Base-by-base conservation (phyloP, 2,113 vertebrate species). In the Sylvietta virens region DNA sequence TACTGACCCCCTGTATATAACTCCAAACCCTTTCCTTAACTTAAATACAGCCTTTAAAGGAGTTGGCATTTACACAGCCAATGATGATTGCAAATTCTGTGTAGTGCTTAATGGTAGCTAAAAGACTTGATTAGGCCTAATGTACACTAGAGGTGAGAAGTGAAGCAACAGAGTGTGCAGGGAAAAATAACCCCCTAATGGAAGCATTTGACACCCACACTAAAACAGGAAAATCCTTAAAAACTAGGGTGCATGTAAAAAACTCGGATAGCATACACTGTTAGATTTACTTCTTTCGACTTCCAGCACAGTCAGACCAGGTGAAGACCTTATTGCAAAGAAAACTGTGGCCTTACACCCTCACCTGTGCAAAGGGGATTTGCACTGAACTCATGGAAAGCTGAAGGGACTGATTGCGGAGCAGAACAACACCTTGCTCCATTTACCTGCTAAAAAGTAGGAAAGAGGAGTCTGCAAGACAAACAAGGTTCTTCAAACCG, bases 151-250 rank as follows among this genome's bases (percentile, higher is more conserved):
- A 64, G 24, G 15, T 33, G n/a, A 67, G 64, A 94, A 80, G 40
- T 0, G 0, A 83, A 60, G 5, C 37, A 65, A 19, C 9, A 1
- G 0, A 11, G 4, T 4, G 9, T 13, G 11, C 7, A 1, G 44
- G 61, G 39, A 23, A 57, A 90, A 89, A 42, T n/a, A 39, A 8
- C 26, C 42, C 47, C 35, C 17, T 6, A 0, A 30, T 24, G 23
- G 86, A 83, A 69, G 22, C 18, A 50, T 47, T 66, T 62, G 30
- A 65, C 10, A 35, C 4, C 7, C 13, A 11, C 6, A 35, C 33
- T 33, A 64, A 79, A 10, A 48, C 27, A 35, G 6, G 21, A 56
- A 47, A 87, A 15, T 26, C 23, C 8, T 54, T 62, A 50, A 35
- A 24, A 92, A 3, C 14, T 28, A 65, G 14, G 23, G 9, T 44